Conservation (phyloP, 2,888 invertebrate species). For the Cartodere bifasciata region DNA sequence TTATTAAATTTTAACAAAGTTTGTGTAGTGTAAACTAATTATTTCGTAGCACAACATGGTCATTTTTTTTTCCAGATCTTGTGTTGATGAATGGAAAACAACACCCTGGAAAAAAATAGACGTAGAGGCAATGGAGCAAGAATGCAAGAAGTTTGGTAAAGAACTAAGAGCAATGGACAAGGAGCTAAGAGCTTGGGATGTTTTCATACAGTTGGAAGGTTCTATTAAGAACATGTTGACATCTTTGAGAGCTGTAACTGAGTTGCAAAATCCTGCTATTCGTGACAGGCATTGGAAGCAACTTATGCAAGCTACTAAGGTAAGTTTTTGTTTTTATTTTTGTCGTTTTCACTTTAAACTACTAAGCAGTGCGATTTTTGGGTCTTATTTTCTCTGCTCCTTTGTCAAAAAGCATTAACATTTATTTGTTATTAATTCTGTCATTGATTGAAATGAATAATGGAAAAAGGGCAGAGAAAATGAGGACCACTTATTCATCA, state of each 20-base stretch:
- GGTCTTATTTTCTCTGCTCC: constrained; percentile 6
- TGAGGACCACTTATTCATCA: too few species aligned
- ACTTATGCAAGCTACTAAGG: constrained; percentile 84
- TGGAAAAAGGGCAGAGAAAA: constrained; percentile 8
- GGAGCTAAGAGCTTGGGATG: constrained; percentile 65
- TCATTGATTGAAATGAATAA: constrained; percentile 5
- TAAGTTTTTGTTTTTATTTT: constrained; percentile 25
- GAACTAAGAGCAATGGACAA: constrained; percentile 71
- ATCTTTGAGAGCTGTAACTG: constrained; percentile 81
- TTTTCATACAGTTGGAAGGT: constrained; percentile 66
- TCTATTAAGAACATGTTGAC: constrained; percentile 87
- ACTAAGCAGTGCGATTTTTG: constrained; percentile 7
- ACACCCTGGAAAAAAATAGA: constrained; percentile 91
- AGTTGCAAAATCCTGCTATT: constrained; percentile 89
- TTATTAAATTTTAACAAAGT: too few species aligned
- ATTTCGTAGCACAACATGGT: too few species aligned
- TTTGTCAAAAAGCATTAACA: neutral
- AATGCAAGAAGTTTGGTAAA: constrained; percentile 80
- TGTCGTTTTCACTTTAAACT: too few species aligned
- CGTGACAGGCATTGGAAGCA: constrained; percentile 90
- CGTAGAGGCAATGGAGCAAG: constrained; percentile 88
- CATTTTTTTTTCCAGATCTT: too few species aligned
- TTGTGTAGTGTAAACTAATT: too few species aligned
- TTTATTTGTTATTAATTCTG: neutral
- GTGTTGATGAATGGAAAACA: constrained; percentile 84